Conservation (phyloP, 2,888 invertebrate species). For the Limnephilus rhombicus region DNA sequence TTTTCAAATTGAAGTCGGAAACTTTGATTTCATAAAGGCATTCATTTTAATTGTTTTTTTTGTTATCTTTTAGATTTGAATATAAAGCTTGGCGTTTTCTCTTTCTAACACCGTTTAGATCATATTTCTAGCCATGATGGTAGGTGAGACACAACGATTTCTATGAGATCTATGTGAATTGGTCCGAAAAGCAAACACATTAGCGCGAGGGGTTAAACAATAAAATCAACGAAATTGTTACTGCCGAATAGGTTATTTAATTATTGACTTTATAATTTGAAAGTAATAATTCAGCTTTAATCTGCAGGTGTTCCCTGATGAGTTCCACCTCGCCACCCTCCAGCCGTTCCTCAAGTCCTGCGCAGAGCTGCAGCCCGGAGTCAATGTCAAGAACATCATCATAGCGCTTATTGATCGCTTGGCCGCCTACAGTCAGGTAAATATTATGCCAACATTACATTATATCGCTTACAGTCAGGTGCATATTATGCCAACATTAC, state of each 20-base stretch:
- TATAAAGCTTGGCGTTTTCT: too few species aligned
- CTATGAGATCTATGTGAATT: too few species aligned
- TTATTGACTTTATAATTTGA: neutral
- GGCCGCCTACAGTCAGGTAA: constrained; percentile 89
- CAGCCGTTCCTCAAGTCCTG: constrained; percentile 98
- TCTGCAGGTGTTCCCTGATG: constrained; percentile 95
- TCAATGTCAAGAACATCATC: constrained; percentile 98
- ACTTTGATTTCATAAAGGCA: too few species aligned
- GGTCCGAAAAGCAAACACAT: neutral
- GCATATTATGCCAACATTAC: constrained; percentile 30
- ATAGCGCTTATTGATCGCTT: constrained; percentile 96
- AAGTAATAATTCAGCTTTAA: constrained; percentile 38
- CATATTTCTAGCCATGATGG: too few species aligned
- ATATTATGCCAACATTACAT: neutral
- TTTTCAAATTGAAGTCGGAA: too few species aligned
- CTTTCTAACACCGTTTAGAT: too few species aligned
- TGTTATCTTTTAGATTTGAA: too few species aligned
- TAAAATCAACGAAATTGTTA: neutral
- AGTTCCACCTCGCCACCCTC: constrained; percentile 97
- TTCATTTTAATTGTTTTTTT: too few species aligned
- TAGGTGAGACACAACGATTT: too few species aligned
- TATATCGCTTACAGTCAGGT: constrained; percentile 76
- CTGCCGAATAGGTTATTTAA: neutral
- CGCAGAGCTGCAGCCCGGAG: constrained; percentile 95
- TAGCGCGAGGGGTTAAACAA: neutral